Conservation (phyloP, 2,888 invertebrate species). For the Dasypolia templi region DNA sequence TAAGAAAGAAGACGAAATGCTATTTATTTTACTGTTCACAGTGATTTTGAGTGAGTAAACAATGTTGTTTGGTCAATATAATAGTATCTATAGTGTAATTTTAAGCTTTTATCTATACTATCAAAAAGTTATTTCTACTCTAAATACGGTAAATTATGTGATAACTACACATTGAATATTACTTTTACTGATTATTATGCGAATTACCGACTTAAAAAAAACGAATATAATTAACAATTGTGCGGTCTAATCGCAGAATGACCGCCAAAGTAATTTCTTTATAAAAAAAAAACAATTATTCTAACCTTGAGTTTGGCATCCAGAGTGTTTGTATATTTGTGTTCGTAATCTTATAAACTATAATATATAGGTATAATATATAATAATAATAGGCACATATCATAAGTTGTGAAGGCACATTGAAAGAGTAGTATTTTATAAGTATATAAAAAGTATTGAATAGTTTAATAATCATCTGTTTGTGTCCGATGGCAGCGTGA, state of each 20-base stretch:
- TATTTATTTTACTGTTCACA: slow-evolving; percentile 50
- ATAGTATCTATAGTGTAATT: background rate
- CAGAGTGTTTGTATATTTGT: slow-evolving; percentile 56
- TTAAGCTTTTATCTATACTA: background rate
- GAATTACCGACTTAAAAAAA: background rate
- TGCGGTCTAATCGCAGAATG: slow-evolving; percentile 14
- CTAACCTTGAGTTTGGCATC: slow-evolving; percentile 53
- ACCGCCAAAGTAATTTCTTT: slow-evolving; percentile 21
- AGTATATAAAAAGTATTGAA: slow-evolving; percentile 62
- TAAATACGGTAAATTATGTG: background rate
- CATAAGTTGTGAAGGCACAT: slow-evolving; percentile 79
- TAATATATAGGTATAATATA: slow-evolving; percentile 59
- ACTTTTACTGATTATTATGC: slow-evolving; percentile 22
- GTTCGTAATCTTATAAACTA: slow-evolving; percentile 61
- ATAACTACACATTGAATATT: slow-evolving; percentile 10
- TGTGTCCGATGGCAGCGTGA: slow-evolving; percentile 83
- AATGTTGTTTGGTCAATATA: background rate
- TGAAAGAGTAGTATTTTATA: slow-evolving; percentile 52
- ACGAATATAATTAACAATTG: too few relatives aligned
- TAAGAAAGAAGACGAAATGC: too few relatives aligned
- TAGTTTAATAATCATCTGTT: slow-evolving; percentile 73
- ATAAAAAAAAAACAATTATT: slow-evolving; percentile 4
- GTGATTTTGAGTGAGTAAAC: background rate
- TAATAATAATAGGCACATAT: slow-evolving; percentile 65
- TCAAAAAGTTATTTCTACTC: background rate